Evolutionary conservation across 2,113 vertebrate genomes (phyloP), one percentile per base, ranked within the genome.

Genomic region (Strix aluco): DNA sequence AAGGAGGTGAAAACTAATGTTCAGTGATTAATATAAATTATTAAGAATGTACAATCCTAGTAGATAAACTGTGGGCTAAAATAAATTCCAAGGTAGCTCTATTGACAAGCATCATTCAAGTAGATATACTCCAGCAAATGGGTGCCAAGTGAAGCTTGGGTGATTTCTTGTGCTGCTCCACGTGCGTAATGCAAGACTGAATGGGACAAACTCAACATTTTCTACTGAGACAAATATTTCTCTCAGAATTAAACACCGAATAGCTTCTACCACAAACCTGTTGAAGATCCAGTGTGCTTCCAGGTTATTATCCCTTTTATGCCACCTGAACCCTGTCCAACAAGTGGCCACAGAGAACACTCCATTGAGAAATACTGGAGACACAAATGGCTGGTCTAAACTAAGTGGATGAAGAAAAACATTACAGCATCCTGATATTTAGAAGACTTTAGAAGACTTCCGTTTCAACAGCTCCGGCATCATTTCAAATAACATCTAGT

Each of bases 51-150:
- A 4, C 78, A 92, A 75, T n/a, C 15, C 57, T 72, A 25, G 40
- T 91, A 94, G 83, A 86, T 91, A 87, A 94, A 84, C 61, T 54
- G n/a, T 51, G 27, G 44, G 18, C 7, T 88, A 93, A 89, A 92
- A 92, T 79, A 38, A 89, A 91, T 89, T 94, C 49, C 27, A 58
- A 8, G 30, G 17, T 30, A 72, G 15, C 13, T 94, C 52, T 72
- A 63, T 46, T 83, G 77, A 91, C 81, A 89, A 87, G 36, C 18
- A 58, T 77, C 38, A 51, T 72, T 88, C 81, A 96, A 69, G 21
- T 21, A 65, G 46, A 61, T 78, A 65, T 58, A 18, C 49, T 69
- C 40, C 36, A 89, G 54, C 16, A 62, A 49, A 82, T 40, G 25
- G 25, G 38, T 92, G 65, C 49, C 77, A 63, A 17, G 38, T 3